Conservation (phyloP, 2,888 invertebrate species). For the Stenodema calcarata region DNA sequence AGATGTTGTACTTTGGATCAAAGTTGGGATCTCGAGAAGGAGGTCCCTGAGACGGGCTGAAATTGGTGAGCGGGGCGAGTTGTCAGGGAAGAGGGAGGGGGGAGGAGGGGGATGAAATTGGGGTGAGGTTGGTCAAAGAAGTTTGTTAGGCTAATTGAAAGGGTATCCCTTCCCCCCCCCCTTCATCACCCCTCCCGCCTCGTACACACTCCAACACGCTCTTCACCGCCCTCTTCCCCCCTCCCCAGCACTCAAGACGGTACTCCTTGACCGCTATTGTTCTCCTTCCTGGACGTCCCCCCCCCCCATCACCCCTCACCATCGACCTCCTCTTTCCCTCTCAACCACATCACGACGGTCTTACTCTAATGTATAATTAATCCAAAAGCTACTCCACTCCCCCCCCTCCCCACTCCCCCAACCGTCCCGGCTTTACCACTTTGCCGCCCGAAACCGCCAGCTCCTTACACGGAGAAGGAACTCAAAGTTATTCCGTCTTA, state of each 20-base stretch:
- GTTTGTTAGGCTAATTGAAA: constrained; percentile 55
- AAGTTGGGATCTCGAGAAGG: constrained; percentile 32
- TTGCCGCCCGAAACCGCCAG: neutral
- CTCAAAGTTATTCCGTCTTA: constrained; percentile 54
- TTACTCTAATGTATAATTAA: constrained; percentile 55
- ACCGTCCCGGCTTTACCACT: neutral
- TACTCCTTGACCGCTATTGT: constrained; percentile 51
- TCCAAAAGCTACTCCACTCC: constrained; percentile 47
- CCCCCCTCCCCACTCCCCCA: neutral
- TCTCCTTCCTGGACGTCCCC: constrained; percentile 38
- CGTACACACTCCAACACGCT: too few relatives aligned
- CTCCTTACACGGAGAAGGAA: constrained; percentile 26
- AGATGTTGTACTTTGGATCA: constrained; percentile 52
- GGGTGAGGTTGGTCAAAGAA: constrained; percentile 54
- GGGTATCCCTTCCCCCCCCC: constrained; percentile 23
- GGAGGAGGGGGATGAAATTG: constrained; percentile 3
- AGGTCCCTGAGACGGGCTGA: neutral
- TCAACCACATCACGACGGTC: neutral
- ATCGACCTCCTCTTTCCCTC: neutral
- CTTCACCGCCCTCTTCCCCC: neutral
- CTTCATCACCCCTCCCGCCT: neutral
- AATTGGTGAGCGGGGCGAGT: neutral
- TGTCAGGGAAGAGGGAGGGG: too few relatives aligned
- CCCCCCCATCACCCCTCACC: neutral
- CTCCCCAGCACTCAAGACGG: too few relatives aligned